Evolutionary conservation across 2,888 invertebrate species (phyloP).

Genomic region (Clusia tigrina): DNA sequence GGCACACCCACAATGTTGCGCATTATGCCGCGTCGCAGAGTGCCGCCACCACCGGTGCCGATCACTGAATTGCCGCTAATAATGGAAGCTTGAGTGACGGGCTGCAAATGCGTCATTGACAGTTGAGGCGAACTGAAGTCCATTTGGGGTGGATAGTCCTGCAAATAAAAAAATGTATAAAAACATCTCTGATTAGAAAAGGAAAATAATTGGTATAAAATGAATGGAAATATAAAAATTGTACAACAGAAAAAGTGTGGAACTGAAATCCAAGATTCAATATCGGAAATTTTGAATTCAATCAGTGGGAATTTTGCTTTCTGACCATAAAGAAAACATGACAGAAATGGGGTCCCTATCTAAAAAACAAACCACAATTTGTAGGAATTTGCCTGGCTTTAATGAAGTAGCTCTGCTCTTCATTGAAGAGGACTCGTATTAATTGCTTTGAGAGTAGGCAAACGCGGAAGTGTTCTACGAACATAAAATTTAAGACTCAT

Average conservation of each 20-base stretch:
- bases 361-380: too few species aligned
- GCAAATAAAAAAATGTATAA: slow-evolving; percentile 31
- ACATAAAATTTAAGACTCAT: too few species aligned
- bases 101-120: slow-evolving; percentile 58
- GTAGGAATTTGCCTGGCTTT: too few species aligned
- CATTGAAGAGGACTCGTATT: too few species aligned
- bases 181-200: background rate
- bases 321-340: too few species aligned
- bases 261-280: background rate
- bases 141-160: slow-evolving; percentile 64
- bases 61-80: slow-evolving; percentile 46
- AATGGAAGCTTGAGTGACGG: slow-evolving; percentile 55
- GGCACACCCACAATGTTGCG: slow-evolving; percentile 62
- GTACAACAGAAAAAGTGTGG: too few species aligned
- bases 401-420: too few species aligned
- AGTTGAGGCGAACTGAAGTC: slow-evolving; percentile 59
- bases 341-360: too few species aligned
- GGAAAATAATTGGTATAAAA: background rate
- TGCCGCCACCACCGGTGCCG: slow-evolving; percentile 49
- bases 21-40: slow-evolving; percentile 59
- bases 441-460: too few species aligned
- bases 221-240: background rate
- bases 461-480: too few species aligned
- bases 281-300: background rate
- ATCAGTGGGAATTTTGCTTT: too few species aligned